phyloP scores from a whole-genome alignment of 1,140 invertebrate genomes.

The Teleopsis dalmanni region DNA sequence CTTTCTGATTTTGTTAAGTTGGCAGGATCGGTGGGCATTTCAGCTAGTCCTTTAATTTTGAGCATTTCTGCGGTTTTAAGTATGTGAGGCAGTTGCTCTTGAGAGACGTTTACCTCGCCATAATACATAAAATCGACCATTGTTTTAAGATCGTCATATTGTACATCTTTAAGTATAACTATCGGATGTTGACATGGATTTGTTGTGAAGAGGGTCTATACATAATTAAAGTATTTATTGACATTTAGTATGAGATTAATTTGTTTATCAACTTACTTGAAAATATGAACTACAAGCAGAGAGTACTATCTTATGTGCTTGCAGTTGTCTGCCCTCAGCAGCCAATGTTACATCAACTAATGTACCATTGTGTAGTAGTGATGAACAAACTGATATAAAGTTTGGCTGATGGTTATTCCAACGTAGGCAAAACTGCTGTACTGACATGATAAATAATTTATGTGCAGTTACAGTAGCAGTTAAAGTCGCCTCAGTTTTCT shows the following conservation, averaged over 20 bases:
- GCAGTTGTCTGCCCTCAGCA: constrained; percentile 72
- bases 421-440: constrained; percentile 77
- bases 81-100: constrained; percentile 77
- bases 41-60: constrained; percentile 78
- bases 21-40: constrained; percentile 65
- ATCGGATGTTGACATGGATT: constrained; percentile 87
- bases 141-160: constrained; percentile 74
- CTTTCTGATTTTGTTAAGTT: constrained; percentile 59
- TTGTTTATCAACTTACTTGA: constrained; percentile 51
- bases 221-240: constrained; percentile 16
- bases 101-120: constrained; percentile 83
- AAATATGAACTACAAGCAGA: constrained; percentile 84
- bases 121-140: constrained; percentile 91
- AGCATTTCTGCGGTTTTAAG: constrained; percentile 80
- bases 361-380: constrained; percentile 68
- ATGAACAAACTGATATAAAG: constrained; percentile 78
- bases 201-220: constrained; percentile 65
- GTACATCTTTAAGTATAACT: constrained; percentile 82
- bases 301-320: constrained; percentile 78
- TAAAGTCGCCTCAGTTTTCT: not conserved
- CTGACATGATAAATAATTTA: constrained; percentile 51
- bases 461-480: not conserved
- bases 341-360: constrained; percentile 81
- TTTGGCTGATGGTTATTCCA: constrained; percentile 89
- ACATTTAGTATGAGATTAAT: not conserved